Base-by-base conservation (phyloP, 2,797 vertebrate species). In the Thalassophryne amazonica region DNA sequence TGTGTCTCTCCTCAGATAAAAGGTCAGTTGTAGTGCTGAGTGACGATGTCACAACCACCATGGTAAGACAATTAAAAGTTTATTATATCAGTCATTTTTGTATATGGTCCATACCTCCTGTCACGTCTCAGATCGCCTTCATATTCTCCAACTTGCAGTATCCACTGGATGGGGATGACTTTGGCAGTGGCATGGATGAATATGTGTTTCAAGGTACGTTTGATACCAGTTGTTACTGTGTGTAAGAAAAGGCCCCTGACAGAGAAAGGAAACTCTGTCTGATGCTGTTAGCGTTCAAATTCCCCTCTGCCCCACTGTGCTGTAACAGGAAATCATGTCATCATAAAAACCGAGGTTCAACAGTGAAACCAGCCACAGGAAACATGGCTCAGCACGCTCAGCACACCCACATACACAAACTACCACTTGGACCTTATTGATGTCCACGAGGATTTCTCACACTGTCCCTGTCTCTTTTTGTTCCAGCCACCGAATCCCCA, bases 301-400 rank as follows among this genome's bases (percentile, higher is more conserved):
- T 34, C 55, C 60, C 60, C 48, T 61, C 28, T 35, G 37, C 19
- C 23, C 55, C 49, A n/a, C 38, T 70, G 60, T 48, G 65, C 33
- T 73, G 73, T 6, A 71, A 76, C 80, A 83, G 80, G 84, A 84
- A 83, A 38, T 24, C 40, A 32, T 78, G 76, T 71, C 64, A 57
- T 53, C 49, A 68, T 58, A 59, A 51, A 65, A 78, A 61, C 32
- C 65, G 58, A 68, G 71, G 28, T 52, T 42, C n/a, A 64, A 47
- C 47, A 80, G 50, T 50, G 40, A 72, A 60, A 71, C 24, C 56
- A 29, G 30, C 41, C 51, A 60, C 70, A 81, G 78, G 77, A 83
- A 56, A 61, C 71, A 55, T 73, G 69, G 60, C 66, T 74, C 59
- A 71, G 57, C 39, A 53, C 43, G 69, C 48, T 30, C 58, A 52